Percentiles rank a stretch among this genome's conserved stretches.
These are phyloP conservation scores for Tenthredo livida DNA, from an alignment of 2,888 invertebrate genomes.

Conservation along the genomic window DNA sequence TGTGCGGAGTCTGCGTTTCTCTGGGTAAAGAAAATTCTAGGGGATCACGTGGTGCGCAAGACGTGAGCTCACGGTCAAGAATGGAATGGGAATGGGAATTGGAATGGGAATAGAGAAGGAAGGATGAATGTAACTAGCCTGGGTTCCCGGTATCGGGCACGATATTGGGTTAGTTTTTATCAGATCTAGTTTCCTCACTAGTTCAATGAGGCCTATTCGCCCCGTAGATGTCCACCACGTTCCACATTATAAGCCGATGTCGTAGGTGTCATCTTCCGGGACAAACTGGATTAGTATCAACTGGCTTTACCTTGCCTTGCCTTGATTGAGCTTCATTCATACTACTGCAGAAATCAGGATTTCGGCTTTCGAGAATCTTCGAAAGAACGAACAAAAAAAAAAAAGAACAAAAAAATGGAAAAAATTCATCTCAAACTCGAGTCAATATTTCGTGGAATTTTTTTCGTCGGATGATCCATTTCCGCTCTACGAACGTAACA, in stretches of 20 bases:
- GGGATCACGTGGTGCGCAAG: constrained; percentile 24
- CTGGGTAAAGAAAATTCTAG: constrained; percentile 28
- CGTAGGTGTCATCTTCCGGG: constrained; percentile 56
- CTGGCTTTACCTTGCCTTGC: neutral
- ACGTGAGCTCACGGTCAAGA: constrained; percentile 24
- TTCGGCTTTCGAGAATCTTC: neutral
- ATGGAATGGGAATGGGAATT: constrained; percentile 45
- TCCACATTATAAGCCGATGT: constrained; percentile 64
- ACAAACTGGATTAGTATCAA: constrained; percentile 40
- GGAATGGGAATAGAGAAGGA: constrained; percentile 55
- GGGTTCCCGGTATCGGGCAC: constrained; percentile 67
- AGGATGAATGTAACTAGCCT: constrained; percentile 61
- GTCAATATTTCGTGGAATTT: neutral
- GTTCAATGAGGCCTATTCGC: constrained; percentile 72
- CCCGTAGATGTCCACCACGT: constrained; percentile 68
- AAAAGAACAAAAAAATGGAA: neutral
- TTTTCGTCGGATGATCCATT: neutral
- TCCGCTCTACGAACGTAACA: neutral
- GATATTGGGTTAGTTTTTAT: constrained; percentile 74
- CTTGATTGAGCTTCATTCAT: constrained; percentile 10
- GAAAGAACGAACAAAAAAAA: neutral
- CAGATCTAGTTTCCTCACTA: constrained; percentile 71
- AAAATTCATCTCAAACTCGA: neutral
- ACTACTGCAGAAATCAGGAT: neutral
- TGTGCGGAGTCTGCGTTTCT: neutral